A percentile compares a stretch with the other conserved stretches of the same genome.
These are phyloP conservation scores for Drosophila infuscata DNA, from an alignment of 2,888 invertebrate genomes.

Conservation along the genomic window DNA sequence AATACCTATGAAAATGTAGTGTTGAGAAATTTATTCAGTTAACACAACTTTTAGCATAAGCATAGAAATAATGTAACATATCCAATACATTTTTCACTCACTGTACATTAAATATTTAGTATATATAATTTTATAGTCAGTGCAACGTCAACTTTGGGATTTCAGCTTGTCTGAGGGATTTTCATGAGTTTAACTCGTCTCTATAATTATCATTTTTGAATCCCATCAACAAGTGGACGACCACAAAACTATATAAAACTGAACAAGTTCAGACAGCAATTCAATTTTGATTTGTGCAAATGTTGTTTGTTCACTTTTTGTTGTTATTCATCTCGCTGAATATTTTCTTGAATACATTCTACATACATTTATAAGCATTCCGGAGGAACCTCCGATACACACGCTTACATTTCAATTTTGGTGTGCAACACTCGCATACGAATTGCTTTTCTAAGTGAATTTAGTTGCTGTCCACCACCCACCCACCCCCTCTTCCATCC, in stretches of 20 bases:
- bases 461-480: conserved; percentile 41
- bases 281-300: neutral
- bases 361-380: conserved; percentile 18
- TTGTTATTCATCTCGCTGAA: conserved; percentile 28
- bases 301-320: conserved; percentile 5
- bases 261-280: conserved; percentile 1
- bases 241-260: neutral
- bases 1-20: neutral
- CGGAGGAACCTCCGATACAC: conserved; percentile 13
- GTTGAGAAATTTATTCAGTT: neutral
- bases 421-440: conserved; percentile 53
- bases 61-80: neutral
- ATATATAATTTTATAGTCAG: neutral
- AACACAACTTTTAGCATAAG: neutral
- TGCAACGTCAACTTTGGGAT: neutral
- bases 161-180: neutral
- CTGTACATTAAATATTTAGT: neutral
- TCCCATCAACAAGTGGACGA: conserved; percentile 8
- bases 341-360: conserved; percentile 15
- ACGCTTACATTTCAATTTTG: conserved; percentile 48
- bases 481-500: neutral
- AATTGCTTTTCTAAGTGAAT: conserved; percentile 74
- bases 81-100: neutral
- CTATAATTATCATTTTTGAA: neutral
- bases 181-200: neutral